Evolutionary conservation across 2,797 vertebrate genomes (phyloP).

Genomic region (Siniperca scherzeri): DNA sequence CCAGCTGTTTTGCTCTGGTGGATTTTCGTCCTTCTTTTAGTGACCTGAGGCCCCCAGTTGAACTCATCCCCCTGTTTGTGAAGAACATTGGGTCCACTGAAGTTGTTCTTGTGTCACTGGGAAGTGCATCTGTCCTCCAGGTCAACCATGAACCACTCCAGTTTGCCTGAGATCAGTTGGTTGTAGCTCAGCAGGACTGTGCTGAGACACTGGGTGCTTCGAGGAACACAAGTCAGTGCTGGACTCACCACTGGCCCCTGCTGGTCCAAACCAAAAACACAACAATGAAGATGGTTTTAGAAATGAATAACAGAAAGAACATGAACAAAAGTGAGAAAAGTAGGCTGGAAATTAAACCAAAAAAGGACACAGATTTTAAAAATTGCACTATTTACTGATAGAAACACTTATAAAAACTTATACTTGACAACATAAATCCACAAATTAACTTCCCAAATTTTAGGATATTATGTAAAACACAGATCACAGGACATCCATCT

Average conservation of each 20-base stretch:
- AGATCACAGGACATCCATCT: slow-evolving; percentile 12
- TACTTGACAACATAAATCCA: neutral
- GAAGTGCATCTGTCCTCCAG: slow-evolving; percentile 70
- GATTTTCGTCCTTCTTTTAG: slow-evolving; percentile 5
- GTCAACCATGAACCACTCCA: slow-evolving; percentile 78
- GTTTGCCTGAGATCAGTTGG: slow-evolving; percentile 79
- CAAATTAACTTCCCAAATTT: neutral
- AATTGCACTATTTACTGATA: neutral
- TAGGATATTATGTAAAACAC: slow-evolving; percentile 26
- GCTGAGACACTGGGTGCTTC: slow-evolving; percentile 66
- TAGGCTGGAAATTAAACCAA: neutral
- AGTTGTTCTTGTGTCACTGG: slow-evolving; percentile 33
- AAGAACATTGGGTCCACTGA: neutral
- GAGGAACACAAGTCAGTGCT: slow-evolving; percentile 69
- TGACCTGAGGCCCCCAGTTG: neutral
- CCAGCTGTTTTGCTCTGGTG: neutral
- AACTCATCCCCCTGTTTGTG: neutral
- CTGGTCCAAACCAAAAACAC: slow-evolving; percentile 65
- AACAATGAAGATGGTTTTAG: slow-evolving; percentile 1
- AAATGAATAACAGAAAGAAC: slow-evolving; percentile 2
- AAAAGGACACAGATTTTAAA: neutral
- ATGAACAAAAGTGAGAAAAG: neutral
- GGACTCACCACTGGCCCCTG: slow-evolving; percentile 73
- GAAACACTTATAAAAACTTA: neutral
- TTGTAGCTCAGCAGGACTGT: slow-evolving; percentile 74